A percentile compares a stretch with the other conserved stretches of the same genome.
These are phyloP conservation scores for Euura saliciscinereae DNA, from an alignment of 1,140 invertebrate species.

Conservation along the genomic window DNA sequence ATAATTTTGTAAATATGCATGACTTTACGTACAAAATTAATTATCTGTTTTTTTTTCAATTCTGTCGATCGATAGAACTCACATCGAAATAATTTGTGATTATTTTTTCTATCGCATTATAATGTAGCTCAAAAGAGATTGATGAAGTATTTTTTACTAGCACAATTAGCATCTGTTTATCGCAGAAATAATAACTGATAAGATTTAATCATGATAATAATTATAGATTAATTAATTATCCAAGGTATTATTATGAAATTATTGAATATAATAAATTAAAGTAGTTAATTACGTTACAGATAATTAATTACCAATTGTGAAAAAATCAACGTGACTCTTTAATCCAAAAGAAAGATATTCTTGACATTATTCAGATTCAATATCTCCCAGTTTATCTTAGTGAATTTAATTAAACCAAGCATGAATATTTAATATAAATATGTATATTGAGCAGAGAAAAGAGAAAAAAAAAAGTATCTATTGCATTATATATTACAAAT, in stretches of 20 bases:
- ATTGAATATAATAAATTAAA: neutral
- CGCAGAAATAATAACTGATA: neutral
- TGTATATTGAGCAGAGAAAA: neutral
- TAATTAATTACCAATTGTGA: too few species aligned
- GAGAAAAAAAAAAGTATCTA: neutral
- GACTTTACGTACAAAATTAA: neutral
- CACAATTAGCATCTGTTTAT: neutral
- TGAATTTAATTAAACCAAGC: too few species aligned
- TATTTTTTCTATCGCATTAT: too few species aligned
- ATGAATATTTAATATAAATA: too few species aligned
- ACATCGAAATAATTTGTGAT: too few species aligned
- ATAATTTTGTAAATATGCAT: conserved; percentile 3
- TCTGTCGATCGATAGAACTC: too few species aligned
- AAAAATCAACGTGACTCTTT: too few species aligned
- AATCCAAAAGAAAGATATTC: too few species aligned
- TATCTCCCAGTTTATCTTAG: too few species aligned
- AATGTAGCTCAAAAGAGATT: neutral
- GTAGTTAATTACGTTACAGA: too few species aligned
- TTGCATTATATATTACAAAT: neutral
- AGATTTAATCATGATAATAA: neutral
- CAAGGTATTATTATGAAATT: neutral
- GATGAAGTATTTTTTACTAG: neutral
- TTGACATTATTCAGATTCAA: too few species aligned
- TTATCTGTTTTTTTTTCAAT: too few species aligned
- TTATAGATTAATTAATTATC: neutral